phyloP scores from a whole-genome alignment of 2,888 invertebrate genomes.

The Lepetodrilus schrolli region DNA sequence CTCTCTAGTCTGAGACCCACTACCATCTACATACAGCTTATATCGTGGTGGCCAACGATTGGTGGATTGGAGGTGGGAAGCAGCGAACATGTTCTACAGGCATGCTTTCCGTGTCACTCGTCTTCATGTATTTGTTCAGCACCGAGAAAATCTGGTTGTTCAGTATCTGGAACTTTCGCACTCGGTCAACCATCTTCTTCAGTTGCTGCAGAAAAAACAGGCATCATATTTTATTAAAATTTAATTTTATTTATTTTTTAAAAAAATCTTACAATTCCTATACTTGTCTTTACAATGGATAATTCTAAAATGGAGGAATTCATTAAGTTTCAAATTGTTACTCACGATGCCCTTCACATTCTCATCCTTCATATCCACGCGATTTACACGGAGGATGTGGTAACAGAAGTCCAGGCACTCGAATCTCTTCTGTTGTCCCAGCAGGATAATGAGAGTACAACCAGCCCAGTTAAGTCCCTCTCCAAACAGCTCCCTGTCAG shows the following conservation, averaged over 20 bases:
- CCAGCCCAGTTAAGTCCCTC: slow-evolving; percentile 99
- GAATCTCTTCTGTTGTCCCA: slow-evolving; percentile 96
- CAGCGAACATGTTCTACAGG: slow-evolving; percentile 97
- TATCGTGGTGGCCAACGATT: slow-evolving; percentile 53
- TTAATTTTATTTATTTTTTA: too few species aligned
- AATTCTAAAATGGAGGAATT: too few species aligned
- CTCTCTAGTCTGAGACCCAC: too few species aligned
- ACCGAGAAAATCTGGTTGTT: slow-evolving; percentile 98
- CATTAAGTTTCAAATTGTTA: too few species aligned
- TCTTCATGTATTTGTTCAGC: slow-evolving; percentile 91
- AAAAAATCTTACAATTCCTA: too few species aligned
- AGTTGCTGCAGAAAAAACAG: slow-evolving; percentile 74
- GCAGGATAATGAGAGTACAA: slow-evolving; percentile 93
- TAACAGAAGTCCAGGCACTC: slow-evolving; percentile 99
- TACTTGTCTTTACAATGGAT: too few species aligned
- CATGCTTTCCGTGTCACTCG: slow-evolving; percentile 82
- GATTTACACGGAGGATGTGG: slow-evolving; percentile 94
- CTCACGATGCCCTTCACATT: slow-evolving; percentile 94
- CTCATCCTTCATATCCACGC: slow-evolving; percentile 96
- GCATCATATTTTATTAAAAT: too few species aligned
- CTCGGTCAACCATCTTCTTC: slow-evolving; percentile 97
- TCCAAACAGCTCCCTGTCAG: slow-evolving; percentile 89
- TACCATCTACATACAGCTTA: slow-evolving; percentile 19
- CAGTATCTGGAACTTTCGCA: slow-evolving; percentile 95
- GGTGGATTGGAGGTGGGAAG: slow-evolving; percentile 90